These are phyloP conservation scores for Cryptotermes secundus DNA, from an alignment of 1,140 invertebrate genomes.

Conservation along the genomic window DNA sequence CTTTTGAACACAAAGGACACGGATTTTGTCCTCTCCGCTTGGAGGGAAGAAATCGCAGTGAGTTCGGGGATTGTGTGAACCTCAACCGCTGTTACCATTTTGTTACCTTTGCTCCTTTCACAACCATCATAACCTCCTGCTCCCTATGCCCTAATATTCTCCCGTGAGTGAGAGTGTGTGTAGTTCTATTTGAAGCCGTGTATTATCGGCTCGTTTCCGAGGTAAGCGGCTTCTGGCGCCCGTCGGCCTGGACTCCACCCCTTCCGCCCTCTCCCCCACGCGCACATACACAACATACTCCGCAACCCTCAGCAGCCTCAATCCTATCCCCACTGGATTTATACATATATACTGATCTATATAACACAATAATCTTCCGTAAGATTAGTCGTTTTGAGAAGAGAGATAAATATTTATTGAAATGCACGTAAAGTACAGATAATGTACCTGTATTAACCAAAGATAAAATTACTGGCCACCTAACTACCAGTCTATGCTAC, in stretches of 20 bases:
- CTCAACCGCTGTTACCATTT: background rate
- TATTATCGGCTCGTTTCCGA: background rate
- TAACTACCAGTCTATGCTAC: too few species aligned
- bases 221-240: conserved; percentile 3
- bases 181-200: background rate
- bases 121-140: background rate
- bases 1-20: background rate
- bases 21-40: background rate
- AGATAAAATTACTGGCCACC: too few species aligned
- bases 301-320: too few species aligned
- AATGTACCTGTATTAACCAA: too few species aligned
- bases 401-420: too few species aligned
- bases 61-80: background rate
- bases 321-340: too few species aligned
- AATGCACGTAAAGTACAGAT: too few species aligned
- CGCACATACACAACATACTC: background rate
- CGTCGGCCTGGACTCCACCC: background rate
- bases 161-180: background rate
- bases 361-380: too few species aligned
- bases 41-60: background rate
- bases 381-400: too few species aligned
- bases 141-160: background rate
- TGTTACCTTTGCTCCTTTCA: background rate
- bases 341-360: too few species aligned
- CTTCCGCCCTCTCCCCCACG: background rate